Percentiles rank a stretch among this genome's conserved stretches.
These are phyloP conservation scores for Aurelia sp. DNA, from an alignment of 30 jellyfish, hydroid and myxozoan species.

Conservation along the genomic window DNA sequence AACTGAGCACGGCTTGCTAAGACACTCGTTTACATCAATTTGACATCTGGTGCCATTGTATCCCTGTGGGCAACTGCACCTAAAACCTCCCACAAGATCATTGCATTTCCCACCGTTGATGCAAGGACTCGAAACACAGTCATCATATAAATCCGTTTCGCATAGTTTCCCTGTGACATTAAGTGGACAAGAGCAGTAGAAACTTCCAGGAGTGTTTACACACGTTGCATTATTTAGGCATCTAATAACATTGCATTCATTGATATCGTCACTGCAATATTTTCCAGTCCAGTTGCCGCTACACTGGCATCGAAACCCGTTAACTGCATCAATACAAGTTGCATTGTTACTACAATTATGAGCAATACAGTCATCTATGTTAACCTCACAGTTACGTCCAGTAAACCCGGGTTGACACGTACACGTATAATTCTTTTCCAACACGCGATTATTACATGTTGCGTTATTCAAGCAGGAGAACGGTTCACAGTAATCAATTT, in stretches of 20 bases:
- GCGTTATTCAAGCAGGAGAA: slow-evolving; percentile 65
- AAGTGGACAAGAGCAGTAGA: slow-evolving; percentile 75
- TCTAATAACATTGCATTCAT: slow-evolving; percentile 57
- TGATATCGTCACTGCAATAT: slow-evolving; percentile 70
- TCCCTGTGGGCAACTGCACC: slow-evolving; percentile 64
- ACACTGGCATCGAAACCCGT: slow-evolving; percentile 59
- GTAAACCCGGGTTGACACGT: slow-evolving; percentile 71
- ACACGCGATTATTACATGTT: slow-evolving; percentile 43
- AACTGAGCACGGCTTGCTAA: slow-evolving; percentile 63
- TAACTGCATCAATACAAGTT: slow-evolving; percentile 46
- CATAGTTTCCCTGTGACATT: slow-evolving; percentile 79
- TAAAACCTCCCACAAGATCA: slow-evolving; percentile 57
- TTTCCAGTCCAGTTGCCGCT: slow-evolving; percentile 76
- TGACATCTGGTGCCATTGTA: slow-evolving; percentile 70
- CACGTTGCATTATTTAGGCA: slow-evolving; percentile 69
- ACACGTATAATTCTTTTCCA: slow-evolving; percentile 52
- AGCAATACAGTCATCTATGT: slow-evolving; percentile 68
- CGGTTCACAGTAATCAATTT: slow-evolving; percentile 69
- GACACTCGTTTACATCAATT: slow-evolving; percentile 73
- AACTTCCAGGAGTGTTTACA: slow-evolving; percentile 71
- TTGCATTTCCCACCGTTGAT: slow-evolving; percentile 57
- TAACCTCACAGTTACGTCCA: slow-evolving; percentile 74
- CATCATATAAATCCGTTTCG: slow-evolving; percentile 77
- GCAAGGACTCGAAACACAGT: slow-evolving; percentile 77
- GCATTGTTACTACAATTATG: slow-evolving; percentile 59